Evolutionary conservation across 2,113 vertebrate species (phyloP).

Genomic region (zebrafish (Danio rerio)): DNA sequence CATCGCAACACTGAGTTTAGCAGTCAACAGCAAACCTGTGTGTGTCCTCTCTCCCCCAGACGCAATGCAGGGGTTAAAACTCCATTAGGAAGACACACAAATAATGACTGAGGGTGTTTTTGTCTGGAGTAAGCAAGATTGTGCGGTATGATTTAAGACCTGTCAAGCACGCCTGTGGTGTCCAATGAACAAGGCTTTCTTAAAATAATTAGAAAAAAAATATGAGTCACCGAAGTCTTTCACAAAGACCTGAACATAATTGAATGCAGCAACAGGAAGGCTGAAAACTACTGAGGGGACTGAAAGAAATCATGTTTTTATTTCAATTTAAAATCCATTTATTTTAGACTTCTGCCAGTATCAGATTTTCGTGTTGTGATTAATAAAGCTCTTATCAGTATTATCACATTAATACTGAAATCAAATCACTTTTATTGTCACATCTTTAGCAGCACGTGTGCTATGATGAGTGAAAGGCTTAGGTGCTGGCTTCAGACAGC

Average conservation of each 20-base stretch:
- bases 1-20: constrained; percentile 54
- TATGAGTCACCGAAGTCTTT: not conserved
- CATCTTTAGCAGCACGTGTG: too few species aligned
- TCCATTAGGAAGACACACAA: constrained; percentile 10
- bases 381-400: too few species aligned
- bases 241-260: not conserved
- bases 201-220: constrained; percentile 8
- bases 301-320: not conserved
- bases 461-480: too few species aligned
- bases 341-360: not conserved
- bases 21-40: constrained; percentile 31
- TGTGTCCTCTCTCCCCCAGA: constrained; percentile 5
- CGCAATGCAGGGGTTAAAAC: constrained; percentile 17
- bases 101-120: not conserved
- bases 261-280: not conserved
- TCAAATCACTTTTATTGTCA: too few species aligned
- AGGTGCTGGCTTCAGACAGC: too few species aligned
- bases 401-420: too few species aligned
- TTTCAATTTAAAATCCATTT: not conserved
- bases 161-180: not conserved
- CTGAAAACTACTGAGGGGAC: not conserved
- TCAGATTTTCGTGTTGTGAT: too few species aligned
- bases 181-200: constrained; percentile 4
- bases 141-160: not conserved
- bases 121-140: not conserved